Conservation (phyloP, 2,888 invertebrate species). For the Sphaerophoria rueppellii region DNA sequence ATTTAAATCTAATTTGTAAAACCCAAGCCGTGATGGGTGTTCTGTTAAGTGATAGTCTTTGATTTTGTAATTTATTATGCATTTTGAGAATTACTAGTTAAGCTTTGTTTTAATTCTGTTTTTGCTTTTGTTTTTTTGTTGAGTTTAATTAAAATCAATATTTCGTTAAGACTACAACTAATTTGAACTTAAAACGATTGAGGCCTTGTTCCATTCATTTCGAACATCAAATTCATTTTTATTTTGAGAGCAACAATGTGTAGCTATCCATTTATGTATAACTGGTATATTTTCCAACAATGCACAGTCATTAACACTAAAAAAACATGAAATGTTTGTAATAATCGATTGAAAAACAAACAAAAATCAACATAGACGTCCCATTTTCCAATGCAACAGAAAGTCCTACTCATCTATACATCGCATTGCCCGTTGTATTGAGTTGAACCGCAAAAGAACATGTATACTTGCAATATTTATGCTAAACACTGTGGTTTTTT, state of each 20-base stretch:
- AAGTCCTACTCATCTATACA: no score
- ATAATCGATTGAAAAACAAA: no score
- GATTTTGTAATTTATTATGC: constrained; percentile 54
- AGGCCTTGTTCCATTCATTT: no score
- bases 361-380: no score
- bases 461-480: constrained; percentile 75
- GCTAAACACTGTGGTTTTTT: constrained; percentile 76
- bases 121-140: background rate
- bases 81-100: constrained; percentile 1
- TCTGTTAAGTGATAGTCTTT: constrained; percentile 63
- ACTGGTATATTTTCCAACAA: no score
- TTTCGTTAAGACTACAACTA: no score
- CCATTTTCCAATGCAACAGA: background rate
- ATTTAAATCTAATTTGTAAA: constrained; percentile 68
- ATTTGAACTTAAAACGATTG: no score
- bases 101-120: background rate
- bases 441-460: constrained; percentile 69
- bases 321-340: constrained; percentile 1
- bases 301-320: background rate
- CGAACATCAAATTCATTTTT: no score
- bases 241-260: no score
- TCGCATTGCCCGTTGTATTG: constrained; percentile 1
- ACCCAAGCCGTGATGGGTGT: constrained; percentile 26
- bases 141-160: no score
- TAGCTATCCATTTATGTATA: no score